phyloP scores from a whole-genome alignment of 2,888 invertebrate genomes.

The Meteorus cinctellus region DNA sequence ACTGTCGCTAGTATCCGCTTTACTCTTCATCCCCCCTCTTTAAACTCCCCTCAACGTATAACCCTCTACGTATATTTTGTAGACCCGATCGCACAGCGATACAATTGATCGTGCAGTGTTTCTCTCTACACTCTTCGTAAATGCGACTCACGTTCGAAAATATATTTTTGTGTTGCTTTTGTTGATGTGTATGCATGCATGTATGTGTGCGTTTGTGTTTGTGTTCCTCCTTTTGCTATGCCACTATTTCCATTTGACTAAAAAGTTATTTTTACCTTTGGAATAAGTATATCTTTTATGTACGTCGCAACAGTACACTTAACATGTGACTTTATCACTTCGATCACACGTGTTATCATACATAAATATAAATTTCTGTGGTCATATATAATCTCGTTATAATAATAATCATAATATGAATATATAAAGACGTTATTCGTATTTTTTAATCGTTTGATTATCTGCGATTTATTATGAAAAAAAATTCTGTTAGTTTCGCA shows the following conservation, averaged over 20 bases:
- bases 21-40: conserved; percentile 18
- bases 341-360: not conserved
- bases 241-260: conserved; percentile 17
- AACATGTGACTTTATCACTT: conserved; percentile 21
- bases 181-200: conserved; percentile 16
- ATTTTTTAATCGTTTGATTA: no score
- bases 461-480: no score
- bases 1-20: conserved; percentile 31
- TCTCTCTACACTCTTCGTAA: conserved; percentile 36
- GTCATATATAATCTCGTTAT: not conserved
- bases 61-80: not conserved
- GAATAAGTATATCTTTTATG: not conserved
- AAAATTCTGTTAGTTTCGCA: no score
- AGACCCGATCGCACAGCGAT: conserved; percentile 49
- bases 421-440: no score
- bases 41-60: not conserved
- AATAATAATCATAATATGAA: no score
- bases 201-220: not conserved
- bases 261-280: conserved; percentile 23
- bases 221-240: not conserved
- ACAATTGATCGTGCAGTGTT: conserved; percentile 52
- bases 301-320: not conserved
- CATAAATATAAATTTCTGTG: not conserved
- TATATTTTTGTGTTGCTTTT: conserved; percentile 21
- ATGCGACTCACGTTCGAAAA: conserved; percentile 16